phyloP scores from a whole-genome alignment of 2,888 invertebrate species.

The Hetaerina titia region DNA sequence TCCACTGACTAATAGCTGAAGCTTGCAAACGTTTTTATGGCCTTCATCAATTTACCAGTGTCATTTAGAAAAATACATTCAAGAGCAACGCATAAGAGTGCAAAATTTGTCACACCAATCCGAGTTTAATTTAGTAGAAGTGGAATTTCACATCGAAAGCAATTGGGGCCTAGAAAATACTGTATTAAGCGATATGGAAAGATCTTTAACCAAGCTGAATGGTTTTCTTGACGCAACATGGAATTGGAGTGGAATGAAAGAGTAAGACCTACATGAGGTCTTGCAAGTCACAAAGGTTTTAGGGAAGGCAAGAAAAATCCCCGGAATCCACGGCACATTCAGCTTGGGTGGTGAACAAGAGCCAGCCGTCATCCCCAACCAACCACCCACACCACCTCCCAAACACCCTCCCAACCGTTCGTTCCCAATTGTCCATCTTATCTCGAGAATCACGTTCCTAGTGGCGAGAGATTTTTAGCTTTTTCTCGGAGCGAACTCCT shows the following conservation, averaged over 20 bases:
- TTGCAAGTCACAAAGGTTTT: background rate
- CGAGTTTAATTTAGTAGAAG: background rate
- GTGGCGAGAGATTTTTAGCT: background rate
- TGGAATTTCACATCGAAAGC: background rate
- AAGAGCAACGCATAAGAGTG: background rate
- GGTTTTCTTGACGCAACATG: background rate
- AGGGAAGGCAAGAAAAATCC: background rate
- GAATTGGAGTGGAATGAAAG: background rate
- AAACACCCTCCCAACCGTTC: background rate
- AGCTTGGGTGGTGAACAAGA: background rate
- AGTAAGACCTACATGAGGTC: background rate
- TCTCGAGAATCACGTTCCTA: background rate
- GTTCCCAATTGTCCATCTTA: constrained; percentile 20
- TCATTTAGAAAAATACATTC: background rate
- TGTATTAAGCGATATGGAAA: background rate
- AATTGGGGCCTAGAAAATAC: background rate
- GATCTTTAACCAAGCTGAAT: background rate
- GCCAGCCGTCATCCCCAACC: background rate
- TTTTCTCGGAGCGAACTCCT: background rate
- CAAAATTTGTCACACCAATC: background rate
- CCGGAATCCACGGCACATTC: background rate
- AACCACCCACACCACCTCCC: background rate
- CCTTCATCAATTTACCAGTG: background rate
- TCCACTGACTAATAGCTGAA: background rate
- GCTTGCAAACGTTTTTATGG: accelerated